These are phyloP conservation scores for Catonia carolina DNA, from an alignment of 2,888 invertebrate genomes.

Conservation along the genomic window DNA sequence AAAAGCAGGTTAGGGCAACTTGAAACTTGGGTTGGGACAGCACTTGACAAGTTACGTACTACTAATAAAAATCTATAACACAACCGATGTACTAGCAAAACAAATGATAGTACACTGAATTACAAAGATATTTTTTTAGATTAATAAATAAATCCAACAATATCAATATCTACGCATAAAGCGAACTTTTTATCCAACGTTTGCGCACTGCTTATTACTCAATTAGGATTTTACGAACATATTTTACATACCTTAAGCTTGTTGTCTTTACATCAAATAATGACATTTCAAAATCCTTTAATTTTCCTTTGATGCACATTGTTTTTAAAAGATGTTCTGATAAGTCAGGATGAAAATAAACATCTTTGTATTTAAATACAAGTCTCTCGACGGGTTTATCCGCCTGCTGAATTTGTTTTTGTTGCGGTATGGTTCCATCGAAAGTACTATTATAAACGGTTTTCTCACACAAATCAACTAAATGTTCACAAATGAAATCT, in stretches of 20 bases:
- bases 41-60: too few relatives aligned
- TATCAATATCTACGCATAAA: too few relatives aligned
- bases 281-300: slow-evolving; percentile 54
- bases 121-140: too few relatives aligned
- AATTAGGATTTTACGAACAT: too few relatives aligned
- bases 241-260: slow-evolving; percentile 47
- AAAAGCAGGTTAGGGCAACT: too few relatives aligned
- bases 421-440: not conserved
- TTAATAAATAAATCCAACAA: too few relatives aligned
- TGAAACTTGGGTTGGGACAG: too few relatives aligned
- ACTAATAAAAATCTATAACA: too few relatives aligned
- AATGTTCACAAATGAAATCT: slow-evolving; percentile 57
- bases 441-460: not conserved
- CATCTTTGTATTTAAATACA: slow-evolving; percentile 48
- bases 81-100: too few relatives aligned
- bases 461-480: slow-evolving; percentile 47
- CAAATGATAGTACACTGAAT: too few relatives aligned
- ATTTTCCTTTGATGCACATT: slow-evolving; percentile 51
- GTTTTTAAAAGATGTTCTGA: slow-evolving; percentile 51
- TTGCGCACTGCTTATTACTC: too few relatives aligned
- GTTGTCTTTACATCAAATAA: slow-evolving; percentile 55
- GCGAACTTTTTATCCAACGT: too few relatives aligned
- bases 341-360: slow-evolving; percentile 51
- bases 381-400: slow-evolving; percentile 27
- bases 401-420: not conserved